A percentile compares a stretch with the other conserved stretches of the same genome.
Conservation (phyloP, 1,140 invertebrate genomes). For the Polypedilum pembai region DNA sequence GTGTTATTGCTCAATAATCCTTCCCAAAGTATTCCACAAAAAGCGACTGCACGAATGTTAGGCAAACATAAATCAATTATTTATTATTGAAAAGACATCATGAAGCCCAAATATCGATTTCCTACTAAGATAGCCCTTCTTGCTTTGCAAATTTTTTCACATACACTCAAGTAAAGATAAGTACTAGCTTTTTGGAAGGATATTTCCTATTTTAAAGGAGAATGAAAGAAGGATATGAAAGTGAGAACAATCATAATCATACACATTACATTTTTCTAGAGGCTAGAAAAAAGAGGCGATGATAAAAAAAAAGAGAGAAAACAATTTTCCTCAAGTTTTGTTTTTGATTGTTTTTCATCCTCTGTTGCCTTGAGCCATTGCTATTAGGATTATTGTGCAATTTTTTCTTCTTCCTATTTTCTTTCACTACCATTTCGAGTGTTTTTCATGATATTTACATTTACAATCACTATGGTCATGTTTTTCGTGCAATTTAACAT, state of each 20-base stretch:
- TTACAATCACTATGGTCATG: slow-evolving; percentile 26
- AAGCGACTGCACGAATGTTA: not conserved
- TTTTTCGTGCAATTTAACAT: slow-evolving; percentile 27
- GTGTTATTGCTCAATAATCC: not conserved
- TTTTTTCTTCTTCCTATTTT: not conserved
- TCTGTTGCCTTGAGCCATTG: not conserved
- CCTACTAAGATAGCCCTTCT: not conserved
- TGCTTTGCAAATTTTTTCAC: too few relatives aligned
- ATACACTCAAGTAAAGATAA: too few relatives aligned
- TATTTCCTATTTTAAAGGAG: too few relatives aligned
- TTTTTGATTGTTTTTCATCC: too few relatives aligned
- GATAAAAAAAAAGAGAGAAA: too few relatives aligned
- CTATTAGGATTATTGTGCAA: slow-evolving; percentile 15
- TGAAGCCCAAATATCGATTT: not conserved
- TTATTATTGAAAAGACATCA: slow-evolving; percentile 5
- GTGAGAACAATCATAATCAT: too few relatives aligned
- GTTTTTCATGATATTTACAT: slow-evolving; percentile 24
- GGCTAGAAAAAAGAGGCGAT: too few relatives aligned
- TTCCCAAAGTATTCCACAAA: not conserved
- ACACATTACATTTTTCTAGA: too few relatives aligned
- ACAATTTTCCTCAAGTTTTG: too few relatives aligned
- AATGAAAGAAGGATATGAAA: too few relatives aligned
- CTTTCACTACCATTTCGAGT: not conserved
- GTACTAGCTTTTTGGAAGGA: too few relatives aligned
- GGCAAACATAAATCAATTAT: slow-evolving; percentile 14